Evolutionary conservation across 2,888 invertebrate species (phyloP).

Genomic region (Epistrophe grossulariae): DNA sequence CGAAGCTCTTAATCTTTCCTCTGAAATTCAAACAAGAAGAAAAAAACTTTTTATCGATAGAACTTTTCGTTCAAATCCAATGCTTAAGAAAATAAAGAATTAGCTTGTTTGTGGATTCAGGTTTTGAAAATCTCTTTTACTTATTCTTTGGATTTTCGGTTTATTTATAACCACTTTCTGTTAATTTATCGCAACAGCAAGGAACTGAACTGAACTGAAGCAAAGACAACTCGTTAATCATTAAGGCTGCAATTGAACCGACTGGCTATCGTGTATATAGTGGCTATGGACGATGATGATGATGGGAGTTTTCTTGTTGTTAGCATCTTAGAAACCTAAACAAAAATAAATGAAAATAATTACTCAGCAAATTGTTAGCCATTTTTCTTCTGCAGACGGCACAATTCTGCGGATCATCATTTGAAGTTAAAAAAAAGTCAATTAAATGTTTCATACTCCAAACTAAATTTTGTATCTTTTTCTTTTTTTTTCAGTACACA

Average conservation of each 20-base stretch:
- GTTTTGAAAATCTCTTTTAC: not conserved
- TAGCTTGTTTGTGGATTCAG: not conserved
- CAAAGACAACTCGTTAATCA: slow-evolving; percentile 37
- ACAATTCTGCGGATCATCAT: slow-evolving; percentile 15
- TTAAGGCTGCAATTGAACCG: slow-evolving; percentile 5
- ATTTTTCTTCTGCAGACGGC: slow-evolving; percentile 56
- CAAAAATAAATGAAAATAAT: slow-evolving; percentile 60
- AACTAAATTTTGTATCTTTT: slow-evolving; percentile 11
- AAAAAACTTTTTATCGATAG: not conserved
- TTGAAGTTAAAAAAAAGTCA: slow-evolving; percentile 22
- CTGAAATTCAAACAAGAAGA: not conserved
- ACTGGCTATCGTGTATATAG: not conserved
- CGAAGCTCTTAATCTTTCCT: not conserved
- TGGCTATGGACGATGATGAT: not conserved
- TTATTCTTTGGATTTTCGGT: not conserved
- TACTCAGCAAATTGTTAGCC: slow-evolving; percentile 58
- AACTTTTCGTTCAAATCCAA: not conserved
- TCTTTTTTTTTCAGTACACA: slow-evolving; percentile 20
- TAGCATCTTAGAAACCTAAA: not conserved
- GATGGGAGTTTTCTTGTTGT: not conserved
- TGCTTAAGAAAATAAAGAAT: not conserved
- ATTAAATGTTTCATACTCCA: slow-evolving; percentile 34
- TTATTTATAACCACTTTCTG: slow-evolving; percentile 11
- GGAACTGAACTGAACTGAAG: not conserved
- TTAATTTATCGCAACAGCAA: slow-evolving; percentile 1